Percentiles rank a stretch among this genome's conserved stretches.
phyloP scores from a whole-genome alignment of 2,888 invertebrate genomes.

The Sinotaia quadrata region DNA sequence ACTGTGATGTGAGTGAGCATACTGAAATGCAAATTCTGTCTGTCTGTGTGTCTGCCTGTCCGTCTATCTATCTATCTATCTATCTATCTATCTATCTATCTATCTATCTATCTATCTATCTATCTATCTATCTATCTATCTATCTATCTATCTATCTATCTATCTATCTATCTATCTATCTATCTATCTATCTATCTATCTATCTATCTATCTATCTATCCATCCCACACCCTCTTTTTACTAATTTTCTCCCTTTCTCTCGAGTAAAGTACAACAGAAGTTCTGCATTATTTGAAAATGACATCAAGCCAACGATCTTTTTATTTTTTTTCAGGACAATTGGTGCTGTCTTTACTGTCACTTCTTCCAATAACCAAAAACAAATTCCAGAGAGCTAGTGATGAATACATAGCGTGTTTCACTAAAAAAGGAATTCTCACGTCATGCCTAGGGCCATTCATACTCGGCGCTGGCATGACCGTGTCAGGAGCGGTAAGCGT shows the following conservation, averaged over 20 bases:
- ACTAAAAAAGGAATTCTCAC: slow-evolving; percentile 54
- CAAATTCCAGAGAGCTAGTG: slow-evolving; percentile 43
- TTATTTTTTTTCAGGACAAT: slow-evolving; percentile 47
- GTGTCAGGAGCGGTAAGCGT: slow-evolving; percentile 64
- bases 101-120: too few species aligned
- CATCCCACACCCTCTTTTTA: neutral
- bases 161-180: too few species aligned
- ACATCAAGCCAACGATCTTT: neutral
- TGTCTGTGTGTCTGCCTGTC: too few species aligned
- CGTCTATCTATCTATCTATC: too few species aligned
- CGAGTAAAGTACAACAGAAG: too few species aligned
- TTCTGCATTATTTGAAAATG: too few species aligned
- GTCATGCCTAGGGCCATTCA: slow-evolving; percentile 51
- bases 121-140: too few species aligned
- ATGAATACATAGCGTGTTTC: slow-evolving; percentile 47
- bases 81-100: too few species aligned
- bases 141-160: too few species aligned
- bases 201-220: slow-evolving; percentile 9
- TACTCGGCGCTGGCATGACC: slow-evolving; percentile 64
- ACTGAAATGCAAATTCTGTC: too few species aligned
- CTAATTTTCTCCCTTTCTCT: slow-evolving; percentile 9
- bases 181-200: neutral
- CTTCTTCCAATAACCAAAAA: slow-evolving; percentile 47
- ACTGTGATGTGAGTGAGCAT: too few species aligned
- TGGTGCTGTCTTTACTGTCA: slow-evolving; percentile 53